These are phyloP conservation scores for Pediacus dermestoides DNA, from an alignment of 2,888 invertebrate species.

Conservation along the genomic window DNA sequence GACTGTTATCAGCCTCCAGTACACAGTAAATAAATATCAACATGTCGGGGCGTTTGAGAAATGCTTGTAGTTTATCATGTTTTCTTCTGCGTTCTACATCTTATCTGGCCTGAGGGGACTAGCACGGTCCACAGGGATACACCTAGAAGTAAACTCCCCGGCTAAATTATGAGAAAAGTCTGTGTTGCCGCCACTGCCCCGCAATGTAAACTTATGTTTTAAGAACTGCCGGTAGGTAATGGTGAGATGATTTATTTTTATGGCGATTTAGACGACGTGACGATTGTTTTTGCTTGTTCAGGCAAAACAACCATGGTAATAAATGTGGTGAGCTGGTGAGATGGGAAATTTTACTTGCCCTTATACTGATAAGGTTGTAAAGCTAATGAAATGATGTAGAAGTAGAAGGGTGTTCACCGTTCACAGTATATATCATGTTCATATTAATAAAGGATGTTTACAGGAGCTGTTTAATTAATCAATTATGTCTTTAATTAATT, in stretches of 20 bases:
- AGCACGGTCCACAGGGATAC: conserved; percentile 9
- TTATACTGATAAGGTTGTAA: not conserved
- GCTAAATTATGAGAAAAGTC: conserved; percentile 20
- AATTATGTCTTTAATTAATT: conserved; percentile 38
- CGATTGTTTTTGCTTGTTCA: too few species aligned
- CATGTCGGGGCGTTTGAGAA: conserved; percentile 23
- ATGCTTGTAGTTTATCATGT: conserved; percentile 27
- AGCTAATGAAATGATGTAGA: conserved; percentile 11
- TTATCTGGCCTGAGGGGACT: conserved; percentile 12
- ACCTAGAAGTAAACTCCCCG: conserved; percentile 3
- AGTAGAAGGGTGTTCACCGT: too few species aligned
- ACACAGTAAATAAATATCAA: conserved; percentile 26
- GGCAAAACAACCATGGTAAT: too few species aligned
- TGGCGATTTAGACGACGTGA: too few species aligned
- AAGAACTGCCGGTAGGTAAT: conserved; percentile 13
- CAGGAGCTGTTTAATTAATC: conserved; percentile 37
- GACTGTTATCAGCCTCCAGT: conserved; percentile 12
- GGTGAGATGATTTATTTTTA: too few species aligned
- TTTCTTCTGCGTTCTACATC: conserved; percentile 13
- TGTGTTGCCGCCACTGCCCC: not conserved
- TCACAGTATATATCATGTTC: conserved; percentile 23
- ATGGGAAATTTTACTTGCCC: too few species aligned
- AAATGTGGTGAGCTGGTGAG: too few species aligned
- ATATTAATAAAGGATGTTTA: conserved; percentile 32
- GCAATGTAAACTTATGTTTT: conserved; percentile 19